A percentile compares a stretch with the other conserved stretches of the same genome.
These are phyloP conservation scores for Tethea ocularis DNA, from an alignment of 2,888 invertebrate species.

Conservation along the genomic window DNA sequence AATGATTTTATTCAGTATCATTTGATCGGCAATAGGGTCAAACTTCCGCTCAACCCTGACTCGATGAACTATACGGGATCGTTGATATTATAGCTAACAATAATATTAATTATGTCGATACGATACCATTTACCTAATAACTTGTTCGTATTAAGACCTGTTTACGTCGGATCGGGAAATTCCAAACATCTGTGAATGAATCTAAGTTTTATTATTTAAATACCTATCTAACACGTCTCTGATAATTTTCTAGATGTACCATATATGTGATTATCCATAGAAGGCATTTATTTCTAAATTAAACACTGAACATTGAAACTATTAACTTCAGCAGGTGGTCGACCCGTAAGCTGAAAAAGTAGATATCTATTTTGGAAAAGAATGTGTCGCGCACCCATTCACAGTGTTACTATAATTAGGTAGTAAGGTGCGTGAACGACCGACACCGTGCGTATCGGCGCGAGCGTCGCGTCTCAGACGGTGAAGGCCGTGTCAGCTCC, in stretches of 20 bases:
- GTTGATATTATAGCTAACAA: constrained; percentile 24
- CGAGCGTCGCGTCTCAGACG: constrained; percentile 32
- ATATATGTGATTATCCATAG: no score
- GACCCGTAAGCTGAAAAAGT: constrained; percentile 5
- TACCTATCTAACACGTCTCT: background rate
- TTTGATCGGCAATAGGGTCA: constrained; percentile 18
- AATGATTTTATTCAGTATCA: constrained; percentile 8
- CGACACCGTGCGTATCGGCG: constrained; percentile 15
- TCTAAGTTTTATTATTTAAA: background rate
- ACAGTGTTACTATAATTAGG: constrained; percentile 55
- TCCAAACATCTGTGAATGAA: background rate
- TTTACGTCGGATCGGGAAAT: background rate
- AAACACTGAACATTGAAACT: background rate
- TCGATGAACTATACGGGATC: constrained; percentile 16
- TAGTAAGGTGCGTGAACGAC: constrained; percentile 59
- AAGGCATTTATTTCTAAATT: background rate
- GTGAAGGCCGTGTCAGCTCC: constrained; percentile 56
- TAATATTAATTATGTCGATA: background rate
- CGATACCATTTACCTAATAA: background rate
- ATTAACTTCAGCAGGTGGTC: background rate
- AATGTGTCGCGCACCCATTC: constrained; percentile 37
- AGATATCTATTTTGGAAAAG: constrained; percentile 19
- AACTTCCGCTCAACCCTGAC: constrained; percentile 27
- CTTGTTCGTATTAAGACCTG: background rate
- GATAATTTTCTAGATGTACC: no score